Base-by-base conservation (phyloP, 2,797 vertebrate genomes). In the Channallabes apus region DNA sequence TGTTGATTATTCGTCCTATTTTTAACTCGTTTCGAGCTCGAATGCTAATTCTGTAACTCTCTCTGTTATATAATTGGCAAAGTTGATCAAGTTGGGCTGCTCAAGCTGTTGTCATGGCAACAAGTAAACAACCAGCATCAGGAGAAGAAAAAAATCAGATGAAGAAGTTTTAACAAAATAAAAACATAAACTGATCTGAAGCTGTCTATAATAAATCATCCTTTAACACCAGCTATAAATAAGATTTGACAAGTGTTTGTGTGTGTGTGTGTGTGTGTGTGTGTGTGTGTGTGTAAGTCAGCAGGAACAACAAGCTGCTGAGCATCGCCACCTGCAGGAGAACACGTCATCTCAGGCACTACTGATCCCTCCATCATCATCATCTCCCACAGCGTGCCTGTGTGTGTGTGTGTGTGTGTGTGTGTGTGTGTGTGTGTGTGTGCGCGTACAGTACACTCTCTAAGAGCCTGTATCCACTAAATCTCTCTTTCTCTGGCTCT, bases 241-340 rank as follows among this genome's bases (percentile, higher is more conserved):
- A 11, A 72, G 69, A 68, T 35, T 18, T 64, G n/a, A 64, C 11
- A 0, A 4, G 22, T 73, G 41, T 51, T 41, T 15, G 46, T 56
- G 22, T 17, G 24, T 7, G 72, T 18, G 69, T 72, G 69, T 72
- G n/a, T 54, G 72, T 54, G 46, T 18, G 72, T 27, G 51, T 54
- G 46, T 76, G 73, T 29, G 71, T 7, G 38, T 51, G 0, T 73
- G 35, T 35, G 11, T 85, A 88, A 88, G 82, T 87, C 88, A 20
- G 89, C 89, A 86, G 88, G 91, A 92, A 94, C 92, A 92, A 91
- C 87, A 88, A 85, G 89, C 90, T 73, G 89, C 80, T 41, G 20
- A 82, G 59, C 29, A 79, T 87, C 54, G 88, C 85, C 84, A 90
- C 93, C 89, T 80, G 77, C 88, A 64, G 86, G 82, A 32, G 87